Evolutionary conservation across 2,113 vertebrate species (phyloP).

Genomic region (Brienomyrus brachyistius): DNA sequence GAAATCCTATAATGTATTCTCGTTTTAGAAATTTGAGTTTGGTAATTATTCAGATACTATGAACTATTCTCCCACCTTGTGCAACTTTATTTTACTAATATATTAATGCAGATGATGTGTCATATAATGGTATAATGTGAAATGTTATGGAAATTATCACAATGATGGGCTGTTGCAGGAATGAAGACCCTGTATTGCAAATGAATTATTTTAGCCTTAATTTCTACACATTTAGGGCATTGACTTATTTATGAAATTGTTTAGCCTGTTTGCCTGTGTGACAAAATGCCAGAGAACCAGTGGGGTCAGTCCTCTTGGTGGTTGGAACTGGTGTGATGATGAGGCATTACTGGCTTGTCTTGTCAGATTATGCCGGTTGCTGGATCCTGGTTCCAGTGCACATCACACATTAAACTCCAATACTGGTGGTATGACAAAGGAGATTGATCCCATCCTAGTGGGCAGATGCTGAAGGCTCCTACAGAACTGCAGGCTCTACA

Average conservation of each 20-base stretch:
- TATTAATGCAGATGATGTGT: neutral
- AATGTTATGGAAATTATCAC: neutral
- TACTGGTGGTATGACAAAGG: no score
- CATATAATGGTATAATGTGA: neutral
- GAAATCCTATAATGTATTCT: neutral
- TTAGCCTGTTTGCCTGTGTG: neutral
- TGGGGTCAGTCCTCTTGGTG: no score
- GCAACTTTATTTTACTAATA: neutral
- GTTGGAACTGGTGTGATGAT: no score
- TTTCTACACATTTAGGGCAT: neutral
- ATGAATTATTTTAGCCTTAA: neutral
- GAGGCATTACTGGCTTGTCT: no score
- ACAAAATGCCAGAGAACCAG: no score
- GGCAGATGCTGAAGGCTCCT: no score
- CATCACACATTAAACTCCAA: no score
- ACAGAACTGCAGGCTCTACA: no score
- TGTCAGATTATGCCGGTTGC: no score
- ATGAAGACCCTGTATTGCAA: neutral
- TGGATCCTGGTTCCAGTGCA: no score
- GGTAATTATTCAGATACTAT: neutral
- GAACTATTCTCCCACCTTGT: neutral
- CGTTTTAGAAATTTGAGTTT: neutral
- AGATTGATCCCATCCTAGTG: no score
- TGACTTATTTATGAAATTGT: neutral
- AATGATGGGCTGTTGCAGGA: neutral